Percentiles rank a stretch among this genome's conserved stretches.
phyloP scores from a whole-genome alignment of 2,797 vertebrate species.

The Philypnodon macrostomus region DNA sequence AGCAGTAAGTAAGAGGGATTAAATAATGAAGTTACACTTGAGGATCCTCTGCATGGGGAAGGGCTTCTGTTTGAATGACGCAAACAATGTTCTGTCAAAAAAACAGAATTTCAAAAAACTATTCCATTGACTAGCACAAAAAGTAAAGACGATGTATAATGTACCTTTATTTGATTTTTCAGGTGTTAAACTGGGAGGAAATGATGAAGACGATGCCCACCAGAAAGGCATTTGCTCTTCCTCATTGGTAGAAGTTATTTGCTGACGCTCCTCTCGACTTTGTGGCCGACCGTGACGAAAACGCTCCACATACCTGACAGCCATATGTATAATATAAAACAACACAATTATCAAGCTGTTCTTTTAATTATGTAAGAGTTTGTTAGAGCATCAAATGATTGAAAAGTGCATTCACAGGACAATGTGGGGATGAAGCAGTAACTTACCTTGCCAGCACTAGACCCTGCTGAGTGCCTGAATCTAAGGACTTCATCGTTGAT shows the following conservation, averaged over 20 bases:
- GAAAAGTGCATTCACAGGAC: too few species aligned
- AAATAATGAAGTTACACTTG: slow-evolving; percentile 53
- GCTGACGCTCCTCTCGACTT: slow-evolving; percentile 79
- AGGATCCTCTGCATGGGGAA: slow-evolving; percentile 49
- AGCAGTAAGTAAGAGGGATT: slow-evolving; percentile 1
- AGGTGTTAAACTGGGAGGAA: slow-evolving; percentile 56
- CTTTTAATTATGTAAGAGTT: not conserved
- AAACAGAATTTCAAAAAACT: not conserved
- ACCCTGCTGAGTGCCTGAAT: slow-evolving; percentile 40
- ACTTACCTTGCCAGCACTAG: slow-evolving; percentile 74
- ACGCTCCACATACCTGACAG: slow-evolving; percentile 81
- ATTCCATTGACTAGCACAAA: not conserved
- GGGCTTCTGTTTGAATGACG: slow-evolving; percentile 24
- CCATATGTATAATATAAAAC: not conserved
- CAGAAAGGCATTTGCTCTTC: slow-evolving; percentile 73
- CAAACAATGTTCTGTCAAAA: slow-evolving; percentile 12
- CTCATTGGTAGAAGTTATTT: slow-evolving; percentile 17
- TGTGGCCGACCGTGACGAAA: slow-evolving; percentile 83
- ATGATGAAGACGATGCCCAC: slow-evolving; percentile 76
- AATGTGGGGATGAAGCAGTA: too few species aligned
- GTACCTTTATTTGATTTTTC: slow-evolving; percentile 42
- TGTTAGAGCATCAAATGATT: not conserved
- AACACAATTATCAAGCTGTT: not conserved
- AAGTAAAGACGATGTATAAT: not conserved
- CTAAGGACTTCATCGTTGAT: slow-evolving; percentile 17